Evolutionary conservation across 2,113 vertebrate genomes (phyloP).

Genomic region (Saccopteryx leptura): DNA sequence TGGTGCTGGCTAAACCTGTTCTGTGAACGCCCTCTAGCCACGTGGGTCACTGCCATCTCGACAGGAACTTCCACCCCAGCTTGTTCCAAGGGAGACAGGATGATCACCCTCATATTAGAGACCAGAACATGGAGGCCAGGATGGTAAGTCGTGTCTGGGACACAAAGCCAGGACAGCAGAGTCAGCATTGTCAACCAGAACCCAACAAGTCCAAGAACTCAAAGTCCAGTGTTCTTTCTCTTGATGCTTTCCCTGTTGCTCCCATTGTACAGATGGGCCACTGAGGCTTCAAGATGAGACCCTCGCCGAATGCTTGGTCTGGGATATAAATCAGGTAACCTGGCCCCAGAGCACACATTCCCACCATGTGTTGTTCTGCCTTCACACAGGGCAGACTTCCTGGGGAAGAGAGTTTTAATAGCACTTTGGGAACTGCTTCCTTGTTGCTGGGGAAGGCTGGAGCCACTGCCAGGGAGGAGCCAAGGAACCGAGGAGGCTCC

Average conservation of each 20-base stretch:
- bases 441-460: background rate
- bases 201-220: background rate
- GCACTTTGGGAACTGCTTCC: background rate
- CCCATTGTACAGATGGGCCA: background rate
- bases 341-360: accelerated
- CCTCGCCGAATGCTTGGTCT: accelerated
- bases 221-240: background rate
- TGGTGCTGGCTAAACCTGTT: background rate
- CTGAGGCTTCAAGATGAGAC: background rate
- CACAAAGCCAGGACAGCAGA: background rate
- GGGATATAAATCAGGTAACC: background rate
- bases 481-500: background rate
- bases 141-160: background rate
- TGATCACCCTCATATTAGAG: accelerated
- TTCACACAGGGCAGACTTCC: background rate
- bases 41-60: background rate
- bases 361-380: background rate
- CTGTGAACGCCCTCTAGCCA: accelerated
- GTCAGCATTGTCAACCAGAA: background rate
- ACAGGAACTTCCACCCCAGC: background rate
- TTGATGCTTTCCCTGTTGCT: background rate
- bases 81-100: accelerated
- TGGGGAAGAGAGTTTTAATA: background rate
- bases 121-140: background rate
- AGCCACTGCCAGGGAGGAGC: background rate